Conservation (phyloP, 2,888 invertebrate genomes). For the Pseudococcus longispinus region DNA sequence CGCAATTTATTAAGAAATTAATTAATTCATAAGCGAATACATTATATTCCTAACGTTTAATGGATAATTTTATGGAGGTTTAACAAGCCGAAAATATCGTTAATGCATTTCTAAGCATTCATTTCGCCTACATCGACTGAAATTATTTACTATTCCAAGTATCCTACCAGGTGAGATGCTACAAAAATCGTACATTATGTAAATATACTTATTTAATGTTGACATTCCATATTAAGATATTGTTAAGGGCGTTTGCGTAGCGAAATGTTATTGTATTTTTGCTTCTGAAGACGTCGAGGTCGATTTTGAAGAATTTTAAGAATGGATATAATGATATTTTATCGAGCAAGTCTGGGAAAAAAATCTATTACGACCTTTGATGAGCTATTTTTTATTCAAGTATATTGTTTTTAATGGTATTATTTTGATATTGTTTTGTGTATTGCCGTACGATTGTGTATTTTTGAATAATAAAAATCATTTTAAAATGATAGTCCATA, state of each 20-base stretch:
- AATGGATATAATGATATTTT: neutral
- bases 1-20: neutral
- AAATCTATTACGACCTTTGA: neutral
- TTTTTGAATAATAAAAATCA: slow-evolving; percentile 33
- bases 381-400: slow-evolving; percentile 4
- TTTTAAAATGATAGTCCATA: neutral
- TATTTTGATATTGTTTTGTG: slow-evolving; percentile 46
- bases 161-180: neutral
- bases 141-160: neutral
- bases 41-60: neutral
- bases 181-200: neutral
- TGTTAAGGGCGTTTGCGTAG: neutral
- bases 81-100: neutral
- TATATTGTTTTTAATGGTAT: slow-evolving; percentile 37
- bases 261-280: neutral
- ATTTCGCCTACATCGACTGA: slow-evolving; percentile 22
- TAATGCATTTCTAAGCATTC: neutral
- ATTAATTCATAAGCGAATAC: neutral
- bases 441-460: slow-evolving; percentile 19
- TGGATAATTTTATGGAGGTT: neutral
- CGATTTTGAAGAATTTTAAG: neutral
- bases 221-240: neutral
- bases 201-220: neutral
- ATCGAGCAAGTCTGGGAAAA: neutral
- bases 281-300: neutral